Base-by-base conservation (phyloP, 37 sponge, comb jelly and placozoan species). In the Cliona cf. orientalis region DNA sequence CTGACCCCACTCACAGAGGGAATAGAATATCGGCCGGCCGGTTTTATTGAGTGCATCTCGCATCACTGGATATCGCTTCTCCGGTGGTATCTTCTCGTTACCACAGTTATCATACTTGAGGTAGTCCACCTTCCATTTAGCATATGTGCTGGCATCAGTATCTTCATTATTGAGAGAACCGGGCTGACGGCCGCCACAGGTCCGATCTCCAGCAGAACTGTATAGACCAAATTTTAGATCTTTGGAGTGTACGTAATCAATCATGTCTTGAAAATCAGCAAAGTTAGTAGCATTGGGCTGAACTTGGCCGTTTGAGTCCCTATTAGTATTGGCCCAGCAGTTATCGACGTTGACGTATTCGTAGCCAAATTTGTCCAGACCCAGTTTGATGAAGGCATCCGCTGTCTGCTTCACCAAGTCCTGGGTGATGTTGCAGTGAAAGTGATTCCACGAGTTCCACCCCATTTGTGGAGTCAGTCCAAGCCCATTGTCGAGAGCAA, bases 381-480 rank as follows among this genome's bases (percentile, higher is more conserved):
- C 86, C 0, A 34, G 70, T 28, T 59, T 21, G 23, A 89, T 56
- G n/a, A 93, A 49, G 22, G 91, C 87, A 35, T 86, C 80, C 7
- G 89, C 89, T 0, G 87, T 86, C 28, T 78, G 41, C 59, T 68
- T 57, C 17, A 93, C 45, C 1, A 90, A 40, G 21, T 39, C 42
- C 17, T 86, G 83, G 57, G 69, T 86, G 64, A 93, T 82, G 28
- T n/a, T 32, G 78, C 95, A 90, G 78, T 35, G 66, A 37, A 90
- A 90, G 46, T 84, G 81, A 64, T 90, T 94, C 91, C 95, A 94
- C 0, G 95, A 94, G 78, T 90, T 90, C 95, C 91, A 90, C 5
- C 95, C 95, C 91, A 90, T 90, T 83, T 87, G 95, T 19, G 91
- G 95, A 32, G 85, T 83, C 17, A 37, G 65, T 3, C 91, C 95